Conservation (phyloP, 2,888 invertebrate genomes). For the Drosophila robusta region DNA sequence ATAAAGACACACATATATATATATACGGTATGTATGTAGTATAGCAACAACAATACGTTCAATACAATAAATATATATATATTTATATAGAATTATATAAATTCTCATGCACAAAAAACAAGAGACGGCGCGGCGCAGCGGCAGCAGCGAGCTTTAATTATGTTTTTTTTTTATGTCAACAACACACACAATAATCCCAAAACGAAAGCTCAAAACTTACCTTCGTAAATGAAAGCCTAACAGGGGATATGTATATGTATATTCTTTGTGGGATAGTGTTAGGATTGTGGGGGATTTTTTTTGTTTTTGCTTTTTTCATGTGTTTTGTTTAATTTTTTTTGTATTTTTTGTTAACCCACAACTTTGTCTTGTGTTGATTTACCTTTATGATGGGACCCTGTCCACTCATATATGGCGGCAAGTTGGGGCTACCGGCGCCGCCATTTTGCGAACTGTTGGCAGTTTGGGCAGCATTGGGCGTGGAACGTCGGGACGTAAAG, state of each 20-base stretch:
- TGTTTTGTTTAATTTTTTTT: conserved; percentile 24
- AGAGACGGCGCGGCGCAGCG: conserved; percentile 57
- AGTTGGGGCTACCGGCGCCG: conserved; percentile 77
- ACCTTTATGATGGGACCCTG: conserved; percentile 99
- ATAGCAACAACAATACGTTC: conserved; percentile 57
- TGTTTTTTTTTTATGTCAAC: conserved; percentile 62
- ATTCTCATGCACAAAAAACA: conserved; percentile 73
- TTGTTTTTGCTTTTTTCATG: conserved; percentile 26
- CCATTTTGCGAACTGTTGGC: conserved; percentile 85
- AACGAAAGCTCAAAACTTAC: conserved; percentile 67
- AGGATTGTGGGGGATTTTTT: conserved; percentile 13
- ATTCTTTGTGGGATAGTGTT: conserved; percentile 13
- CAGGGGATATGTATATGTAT: conserved; percentile 10
- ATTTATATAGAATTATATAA: conserved; percentile 40
- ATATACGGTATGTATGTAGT: conserved; percentile 43
- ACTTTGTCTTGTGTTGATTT: conserved; percentile 75
- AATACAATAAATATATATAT: conserved; percentile 27
- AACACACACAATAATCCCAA: conserved; percentile 75
- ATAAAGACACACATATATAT: conserved; percentile 19
- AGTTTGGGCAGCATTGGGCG: conserved; percentile 89
- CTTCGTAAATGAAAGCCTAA: conserved; percentile 39
- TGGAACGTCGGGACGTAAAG: conserved; percentile 97
- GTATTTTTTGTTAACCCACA: conserved; percentile 41
- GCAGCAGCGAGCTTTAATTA: conserved; percentile 51
- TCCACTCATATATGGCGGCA: conserved; percentile 86